Evolutionary conservation across 2,888 invertebrate species (phyloP).

Genomic region (Cyaniris semiargus): DNA sequence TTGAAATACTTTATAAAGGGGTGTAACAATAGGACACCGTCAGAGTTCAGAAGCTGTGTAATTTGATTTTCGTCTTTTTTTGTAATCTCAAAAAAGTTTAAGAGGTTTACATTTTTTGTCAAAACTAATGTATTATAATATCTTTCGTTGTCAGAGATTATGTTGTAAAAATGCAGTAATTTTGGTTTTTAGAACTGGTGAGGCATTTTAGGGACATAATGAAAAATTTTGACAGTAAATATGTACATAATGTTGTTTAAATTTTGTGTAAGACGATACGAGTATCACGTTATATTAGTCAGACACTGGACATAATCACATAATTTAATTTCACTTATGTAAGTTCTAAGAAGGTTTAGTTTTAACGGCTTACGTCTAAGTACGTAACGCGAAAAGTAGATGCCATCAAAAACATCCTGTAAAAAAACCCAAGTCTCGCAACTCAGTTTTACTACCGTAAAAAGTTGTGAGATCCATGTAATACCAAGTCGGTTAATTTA

Average conservation of each 20-base stretch:
- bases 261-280: constrained; percentile 19
- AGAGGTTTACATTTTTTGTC: constrained; percentile 24
- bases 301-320: constrained; percentile 22
- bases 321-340: constrained; percentile 24
- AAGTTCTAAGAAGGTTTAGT: constrained; percentile 13
- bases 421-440: too few relatives aligned
- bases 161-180: not conserved
- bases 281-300: not conserved
- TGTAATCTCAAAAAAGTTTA: constrained; percentile 22
- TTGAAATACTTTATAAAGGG: constrained; percentile 15
- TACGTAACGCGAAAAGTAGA: not conserved
- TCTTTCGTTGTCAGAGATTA: not conserved
- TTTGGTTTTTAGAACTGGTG: not conserved
- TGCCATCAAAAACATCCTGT: too few relatives aligned
- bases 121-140: not conserved
- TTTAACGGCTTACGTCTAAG: not conserved
- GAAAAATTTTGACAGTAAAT: not conserved
- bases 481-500: too few relatives aligned
- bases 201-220: not conserved
- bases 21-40: constrained; percentile 12
- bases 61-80: constrained; percentile 23
- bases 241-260: not conserved
- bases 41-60: constrained; percentile 25
- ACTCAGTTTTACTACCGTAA: too few relatives aligned
- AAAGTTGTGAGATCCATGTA: too few relatives aligned